Conservation (phyloP, 1,140 invertebrate genomes). For the Meloidogyne hapla region DNA sequence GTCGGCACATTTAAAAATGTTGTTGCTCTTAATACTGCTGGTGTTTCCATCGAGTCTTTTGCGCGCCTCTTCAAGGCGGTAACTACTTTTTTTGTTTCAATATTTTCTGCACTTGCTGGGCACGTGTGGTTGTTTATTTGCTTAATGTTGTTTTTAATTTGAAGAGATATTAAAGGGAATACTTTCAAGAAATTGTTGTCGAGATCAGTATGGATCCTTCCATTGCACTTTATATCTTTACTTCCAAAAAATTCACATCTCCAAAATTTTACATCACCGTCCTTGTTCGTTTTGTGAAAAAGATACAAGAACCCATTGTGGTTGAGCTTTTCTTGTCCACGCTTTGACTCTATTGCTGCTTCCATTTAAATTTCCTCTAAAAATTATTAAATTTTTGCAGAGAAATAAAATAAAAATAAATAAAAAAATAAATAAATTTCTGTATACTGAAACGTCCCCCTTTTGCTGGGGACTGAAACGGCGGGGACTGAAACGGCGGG, state of each 20-base stretch:
- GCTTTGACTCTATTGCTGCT: no score
- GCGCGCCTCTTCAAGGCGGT: constrained; percentile 11
- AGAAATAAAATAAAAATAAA: no score
- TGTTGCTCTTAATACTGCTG: background rate
- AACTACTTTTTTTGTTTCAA: background rate
- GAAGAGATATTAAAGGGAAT: background rate
- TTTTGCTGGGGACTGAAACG: no score
- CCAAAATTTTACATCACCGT: constrained; percentile 14
- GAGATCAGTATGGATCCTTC: constrained; percentile 8
- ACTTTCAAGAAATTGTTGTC: constrained; percentile 7
- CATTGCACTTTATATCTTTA: background rate
- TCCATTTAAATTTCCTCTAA: no score
- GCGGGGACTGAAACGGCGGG: no score
- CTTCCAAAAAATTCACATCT: constrained; percentile 15
- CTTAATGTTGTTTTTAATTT: background rate
- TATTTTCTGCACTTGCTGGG: constrained; percentile 2
- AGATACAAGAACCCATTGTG: no score
- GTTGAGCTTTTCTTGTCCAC: no score
- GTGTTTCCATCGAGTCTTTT: background rate
- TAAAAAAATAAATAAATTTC: no score
- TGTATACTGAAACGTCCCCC: no score
- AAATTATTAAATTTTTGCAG: no score
- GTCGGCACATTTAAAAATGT: background rate
- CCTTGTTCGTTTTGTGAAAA: background rate
- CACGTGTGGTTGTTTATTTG: background rate